Conservation (phyloP, 2,113 vertebrate genomes). For the Cichladusa arquata region DNA sequence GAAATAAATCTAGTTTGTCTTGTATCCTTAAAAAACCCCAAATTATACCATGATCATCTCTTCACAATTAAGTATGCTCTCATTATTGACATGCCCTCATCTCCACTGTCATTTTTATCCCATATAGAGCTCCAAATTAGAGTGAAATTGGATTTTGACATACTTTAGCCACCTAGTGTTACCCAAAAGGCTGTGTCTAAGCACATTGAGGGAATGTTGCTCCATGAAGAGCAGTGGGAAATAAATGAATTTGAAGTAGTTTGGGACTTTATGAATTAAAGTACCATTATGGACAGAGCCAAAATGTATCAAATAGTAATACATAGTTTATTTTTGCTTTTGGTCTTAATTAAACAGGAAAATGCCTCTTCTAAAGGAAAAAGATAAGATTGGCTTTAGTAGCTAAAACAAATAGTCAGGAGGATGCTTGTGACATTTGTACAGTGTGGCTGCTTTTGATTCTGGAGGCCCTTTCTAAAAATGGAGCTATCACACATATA, state of each 20-base stretch:
- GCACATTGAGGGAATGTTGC: neutral
- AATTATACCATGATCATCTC: constrained; percentile 29
- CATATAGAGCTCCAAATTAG: constrained; percentile 33
- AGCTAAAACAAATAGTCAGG: constrained; percentile 1
- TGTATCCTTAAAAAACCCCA: neutral
- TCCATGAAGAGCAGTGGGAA: neutral
- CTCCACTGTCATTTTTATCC: constrained; percentile 45
- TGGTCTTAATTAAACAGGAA: neutral
- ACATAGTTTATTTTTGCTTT: neutral
- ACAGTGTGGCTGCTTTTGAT: constrained; percentile 22
- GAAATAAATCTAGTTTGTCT: constrained; percentile 6
- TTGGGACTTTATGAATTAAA: neutral
- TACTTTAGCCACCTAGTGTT: neutral
- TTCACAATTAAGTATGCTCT: constrained; percentile 28
- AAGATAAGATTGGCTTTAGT: neutral
- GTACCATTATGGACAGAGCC: neutral
- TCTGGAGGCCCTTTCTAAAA: constrained; percentile 33
- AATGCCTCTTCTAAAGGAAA: neutral
- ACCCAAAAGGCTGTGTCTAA: neutral
- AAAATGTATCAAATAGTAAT: neutral
- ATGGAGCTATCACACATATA: neutral
- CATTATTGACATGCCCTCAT: constrained; percentile 49
- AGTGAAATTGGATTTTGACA: constrained; percentile 19
- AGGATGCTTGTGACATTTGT: constrained; percentile 26
- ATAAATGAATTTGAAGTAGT: neutral